Percentiles rank a stretch among this genome's conserved stretches.
Conservation (phyloP, 2,888 invertebrate species). For the Drosophila cracens region DNA sequence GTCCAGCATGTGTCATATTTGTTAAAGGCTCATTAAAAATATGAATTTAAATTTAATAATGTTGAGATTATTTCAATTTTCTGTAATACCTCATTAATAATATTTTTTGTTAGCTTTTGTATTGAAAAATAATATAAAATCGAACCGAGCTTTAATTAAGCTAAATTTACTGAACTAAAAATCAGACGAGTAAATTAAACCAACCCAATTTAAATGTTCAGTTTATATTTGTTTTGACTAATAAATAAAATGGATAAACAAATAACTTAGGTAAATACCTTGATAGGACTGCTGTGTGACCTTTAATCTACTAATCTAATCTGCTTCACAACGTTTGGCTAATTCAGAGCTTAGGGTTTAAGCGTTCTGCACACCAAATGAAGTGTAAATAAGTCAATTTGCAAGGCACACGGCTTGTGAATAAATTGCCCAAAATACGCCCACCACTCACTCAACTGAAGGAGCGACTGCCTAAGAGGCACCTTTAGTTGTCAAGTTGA, state of each 20-base stretch:
- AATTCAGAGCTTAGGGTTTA: slow-evolving; percentile 20
- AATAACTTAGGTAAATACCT: background rate
- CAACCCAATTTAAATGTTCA: background rate
- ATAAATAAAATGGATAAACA: background rate
- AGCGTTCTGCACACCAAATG: slow-evolving; percentile 41
- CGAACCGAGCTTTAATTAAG: background rate
- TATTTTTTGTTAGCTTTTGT: background rate
- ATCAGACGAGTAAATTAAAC: background rate
- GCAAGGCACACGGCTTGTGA: slow-evolving; percentile 36
- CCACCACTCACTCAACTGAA: slow-evolving; percentile 6
- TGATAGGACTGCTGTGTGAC: background rate
- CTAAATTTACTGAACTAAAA: background rate
- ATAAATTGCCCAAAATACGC: slow-evolving; percentile 36
- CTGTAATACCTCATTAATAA: background rate
- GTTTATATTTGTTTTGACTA: background rate
- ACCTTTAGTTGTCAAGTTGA: slow-evolving; percentile 24
- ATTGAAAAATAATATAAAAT: background rate
- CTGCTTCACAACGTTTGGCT: background rate
- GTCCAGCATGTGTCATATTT: background rate
- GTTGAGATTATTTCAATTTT: background rate
- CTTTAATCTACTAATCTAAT: slow-evolving; percentile 17
- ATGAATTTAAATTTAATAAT: background rate
- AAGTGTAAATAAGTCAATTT: slow-evolving; percentile 61
- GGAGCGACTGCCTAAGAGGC: slow-evolving; percentile 1
- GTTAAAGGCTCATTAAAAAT: background rate